Conservation (phyloP, 2,113 vertebrate species). For the Atherinomorus stipes region DNA sequence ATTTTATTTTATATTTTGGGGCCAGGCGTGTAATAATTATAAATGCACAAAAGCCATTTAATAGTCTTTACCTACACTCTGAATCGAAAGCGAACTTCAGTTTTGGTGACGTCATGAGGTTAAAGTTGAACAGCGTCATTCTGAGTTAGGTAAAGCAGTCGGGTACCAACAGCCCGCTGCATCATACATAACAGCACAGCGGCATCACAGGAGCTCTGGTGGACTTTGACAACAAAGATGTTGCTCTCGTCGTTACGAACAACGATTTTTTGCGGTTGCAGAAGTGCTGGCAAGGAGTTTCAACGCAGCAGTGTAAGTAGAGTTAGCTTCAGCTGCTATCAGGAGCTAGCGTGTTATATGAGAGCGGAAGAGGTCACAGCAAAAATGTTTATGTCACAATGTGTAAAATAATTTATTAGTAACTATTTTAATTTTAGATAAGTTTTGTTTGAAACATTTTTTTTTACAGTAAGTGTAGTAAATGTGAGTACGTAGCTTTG, state of each 20-base stretch:
- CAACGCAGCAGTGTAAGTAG: constrained; percentile 68
- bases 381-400: background rate
- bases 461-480: background rate
- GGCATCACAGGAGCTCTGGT: background rate
- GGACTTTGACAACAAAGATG: constrained; percentile 39
- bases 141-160: constrained; percentile 23
- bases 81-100: background rate
- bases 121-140: constrained; percentile 50
- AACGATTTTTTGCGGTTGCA: constrained; percentile 61
- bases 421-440: background rate
- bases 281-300: constrained; percentile 54
- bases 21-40: too few species aligned
- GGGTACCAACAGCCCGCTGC: background rate
- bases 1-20: too few species aligned
- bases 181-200: background rate
- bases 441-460: background rate
- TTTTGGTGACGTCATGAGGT: constrained; percentile 65
- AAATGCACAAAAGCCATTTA: too few species aligned
- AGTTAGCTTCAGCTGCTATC: constrained; percentile 25
- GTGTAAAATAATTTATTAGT: background rate
- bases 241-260: constrained; percentile 69
- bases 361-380: constrained; percentile 36
- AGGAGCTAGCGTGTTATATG: background rate
- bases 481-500: background rate
- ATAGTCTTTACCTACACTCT: too few species aligned